phyloP scores from a whole-genome alignment of 1,140 invertebrate species.

The Sycophila sp. region DNA sequence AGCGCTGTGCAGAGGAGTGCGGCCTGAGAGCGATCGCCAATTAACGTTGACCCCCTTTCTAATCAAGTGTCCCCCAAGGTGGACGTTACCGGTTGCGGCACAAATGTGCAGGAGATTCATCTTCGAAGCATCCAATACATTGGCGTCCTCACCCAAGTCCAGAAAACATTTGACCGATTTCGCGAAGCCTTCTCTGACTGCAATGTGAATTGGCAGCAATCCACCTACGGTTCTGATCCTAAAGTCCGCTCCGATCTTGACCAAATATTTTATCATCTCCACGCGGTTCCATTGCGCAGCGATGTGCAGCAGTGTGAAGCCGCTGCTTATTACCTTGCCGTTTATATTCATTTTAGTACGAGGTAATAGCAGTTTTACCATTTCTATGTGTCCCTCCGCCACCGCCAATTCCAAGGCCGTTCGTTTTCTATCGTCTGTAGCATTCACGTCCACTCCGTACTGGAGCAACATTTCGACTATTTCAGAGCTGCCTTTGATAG shows the following conservation, averaged over 20 bases:
- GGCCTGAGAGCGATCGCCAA: not conserved
- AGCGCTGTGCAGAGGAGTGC: not conserved
- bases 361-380: not conserved
- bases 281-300: not conserved
- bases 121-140: not conserved
- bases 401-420: constrained; percentile 2
- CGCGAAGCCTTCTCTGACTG: not conserved
- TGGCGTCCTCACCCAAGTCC: not conserved
- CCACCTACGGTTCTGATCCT: not conserved
- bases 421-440: not conserved
- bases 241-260: not conserved
- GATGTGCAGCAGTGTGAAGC: constrained; percentile 10
- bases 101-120: no score
- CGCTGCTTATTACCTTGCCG: not conserved
- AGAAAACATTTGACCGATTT: constrained; percentile 7
- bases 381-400: not conserved
- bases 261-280: constrained; percentile 5
- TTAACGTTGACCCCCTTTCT: constrained; percentile 1
- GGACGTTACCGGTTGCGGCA: no score
- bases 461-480: not conserved
- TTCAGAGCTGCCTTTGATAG: not conserved
- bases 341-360: not conserved
- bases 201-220: constrained; percentile 19
- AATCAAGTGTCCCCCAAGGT: constrained; percentile 3
- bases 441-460: not conserved